Evolutionary conservation across 1,140 invertebrate species (phyloP), one percentile per base, ranked within the genome.

Genomic region (Drosophila jambulina): DNA sequence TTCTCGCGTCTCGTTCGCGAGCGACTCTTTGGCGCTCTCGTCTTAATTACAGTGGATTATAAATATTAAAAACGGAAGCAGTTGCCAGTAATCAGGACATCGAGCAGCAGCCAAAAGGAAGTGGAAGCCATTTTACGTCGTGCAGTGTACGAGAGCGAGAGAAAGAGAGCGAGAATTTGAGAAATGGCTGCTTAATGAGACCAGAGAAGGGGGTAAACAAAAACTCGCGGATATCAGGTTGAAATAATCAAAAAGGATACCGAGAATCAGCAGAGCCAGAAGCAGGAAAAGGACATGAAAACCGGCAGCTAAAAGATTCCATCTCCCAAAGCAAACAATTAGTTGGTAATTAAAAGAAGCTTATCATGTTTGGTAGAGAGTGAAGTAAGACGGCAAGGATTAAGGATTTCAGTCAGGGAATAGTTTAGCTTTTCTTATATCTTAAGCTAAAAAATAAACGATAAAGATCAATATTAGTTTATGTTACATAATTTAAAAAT

Each of bases 51-150:
- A 70, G 54, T 80, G 80, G 80, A 83, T 83, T 83, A 83, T 83
- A 80, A 83, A 83, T 83, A 83, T 79, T 83, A 83, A 83, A 83
- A 83, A 83, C 80, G 71, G 80, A 83, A 83, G 80, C 81, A 72
- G 75, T 83, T 83, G 70, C 75, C 75, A 68, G 80, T 82, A 82
- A 82, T 82, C 80, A 78, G 80, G 81, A 72, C 69, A 83, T 83
- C 61, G 64, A 78, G 67, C 75, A 72, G 62, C 69, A 75, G 58
- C 70, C 63, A 63, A 75, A 74, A 75, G 59, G 58, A 75, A 75
- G 48, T 80, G 61, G 34, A 59, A 63, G 59, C 38, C 46, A 69
- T 46, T 63, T 59, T 63, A 25, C 27, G 45, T 46, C 34, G 43
- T 29, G 43, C 25, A 40, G 40, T 1, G 17, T 9, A 13, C 17